Base-by-base conservation (phyloP, 2,797 vertebrate species). In the Orestias chungarensis region DNA sequence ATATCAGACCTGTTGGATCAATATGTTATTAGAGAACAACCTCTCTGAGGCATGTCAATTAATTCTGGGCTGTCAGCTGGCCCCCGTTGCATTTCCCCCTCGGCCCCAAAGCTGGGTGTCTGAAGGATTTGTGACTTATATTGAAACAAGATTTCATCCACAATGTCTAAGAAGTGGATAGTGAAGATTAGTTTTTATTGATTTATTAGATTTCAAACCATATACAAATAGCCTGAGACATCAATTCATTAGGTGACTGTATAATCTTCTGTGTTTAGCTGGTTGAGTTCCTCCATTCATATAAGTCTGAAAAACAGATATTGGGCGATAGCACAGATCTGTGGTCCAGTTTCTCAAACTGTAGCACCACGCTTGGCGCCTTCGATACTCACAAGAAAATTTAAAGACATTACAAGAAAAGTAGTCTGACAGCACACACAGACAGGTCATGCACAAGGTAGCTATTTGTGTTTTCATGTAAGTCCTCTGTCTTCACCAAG, bases 11-110 rank as follows among this genome's bases (percentile, higher is more conserved):
- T 89, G 93, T 79, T 78, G 73, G 74, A 98, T 98, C 97, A 89
- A 98, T 99, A 97, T 73, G 83, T 96, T 96, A 97, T 97, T 97
- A 97, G 96, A 96, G 96, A 96, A 96, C 96, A 96, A 91, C 88
- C 92, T 93, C 94, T 96, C 64, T 59, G 87, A 92, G 92, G 92
- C 91, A 93, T 93, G 88, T 94, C 95, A 95, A 96, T 97, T 96
- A 96, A 97, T 96, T 94, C 92, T 79, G 93, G 93, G 94, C 93
- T 95, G 95, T 96, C 95, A 95, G 89, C 85, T 83, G 64, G 86
- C 73, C 90, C 90, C 89, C 93, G 81, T 8, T 20, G 29, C 43
- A 20, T 47, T 57, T 14, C 47, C 82, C 78, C 15, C 50, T 88
- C 73, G 88, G 86, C 87, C 75, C 93, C 84, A 80, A 86, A 71